Evolutionary conservation across 2,888 invertebrate genomes (phyloP).

Genomic region (Onchidella celtica): DNA sequence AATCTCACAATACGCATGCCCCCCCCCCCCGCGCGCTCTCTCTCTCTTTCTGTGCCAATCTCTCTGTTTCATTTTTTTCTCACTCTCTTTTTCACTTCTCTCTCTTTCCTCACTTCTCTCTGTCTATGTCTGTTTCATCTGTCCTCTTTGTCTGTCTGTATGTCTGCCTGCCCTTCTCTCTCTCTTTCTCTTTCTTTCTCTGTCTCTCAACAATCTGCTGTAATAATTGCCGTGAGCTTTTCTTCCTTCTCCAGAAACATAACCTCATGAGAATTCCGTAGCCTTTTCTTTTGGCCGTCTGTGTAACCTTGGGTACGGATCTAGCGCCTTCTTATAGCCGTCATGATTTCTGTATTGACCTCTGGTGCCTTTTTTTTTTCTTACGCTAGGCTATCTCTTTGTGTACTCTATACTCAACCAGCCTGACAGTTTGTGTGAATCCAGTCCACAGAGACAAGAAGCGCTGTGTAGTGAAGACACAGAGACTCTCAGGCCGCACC

Average conservation of each 20-base stretch:
- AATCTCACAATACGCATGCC: too few species aligned
- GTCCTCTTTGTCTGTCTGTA: slow-evolving; percentile 15
- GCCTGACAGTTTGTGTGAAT: too few species aligned
- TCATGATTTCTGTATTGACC: background rate
- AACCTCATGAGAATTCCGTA: too few species aligned
- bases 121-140: slow-evolving; percentile 2
- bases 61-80: slow-evolving; percentile 21
- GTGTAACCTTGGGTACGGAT: background rate
- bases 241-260: too few species aligned
- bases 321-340: background rate
- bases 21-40: slow-evolving; percentile 15
- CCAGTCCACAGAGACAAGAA: too few species aligned
- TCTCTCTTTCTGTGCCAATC: slow-evolving; percentile 23
- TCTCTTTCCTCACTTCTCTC: background rate
- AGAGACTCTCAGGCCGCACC: too few species aligned
- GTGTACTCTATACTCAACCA: too few species aligned
- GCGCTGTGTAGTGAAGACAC: too few species aligned
- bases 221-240: too few species aligned
- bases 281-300: background rate
- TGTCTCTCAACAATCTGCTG: too few species aligned
- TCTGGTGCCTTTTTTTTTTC: background rate
- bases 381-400: too few species aligned
- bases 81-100: background rate
- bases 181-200: slow-evolving; percentile 28
- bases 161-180: slow-evolving; percentile 31